Conservation (phyloP, 2,113 vertebrate genomes). For the Brachirus orientalis region DNA sequence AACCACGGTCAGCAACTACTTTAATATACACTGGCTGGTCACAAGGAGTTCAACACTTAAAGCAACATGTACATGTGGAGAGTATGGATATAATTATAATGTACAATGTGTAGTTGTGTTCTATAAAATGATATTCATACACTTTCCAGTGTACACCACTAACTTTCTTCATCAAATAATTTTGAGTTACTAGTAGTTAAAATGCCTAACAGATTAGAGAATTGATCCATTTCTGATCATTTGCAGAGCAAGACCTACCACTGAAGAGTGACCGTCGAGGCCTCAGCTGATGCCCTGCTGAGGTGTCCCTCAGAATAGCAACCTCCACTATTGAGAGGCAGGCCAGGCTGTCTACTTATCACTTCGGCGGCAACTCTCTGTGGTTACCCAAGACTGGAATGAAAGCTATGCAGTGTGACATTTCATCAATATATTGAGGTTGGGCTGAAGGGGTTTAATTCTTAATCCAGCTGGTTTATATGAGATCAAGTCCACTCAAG, state of each 20-base stretch:
- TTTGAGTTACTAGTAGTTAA: background rate
- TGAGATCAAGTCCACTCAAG: constrained; percentile 67
- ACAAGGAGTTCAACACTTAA: too few relatives aligned
- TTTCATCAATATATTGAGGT: constrained; percentile 77
- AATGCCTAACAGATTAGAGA: background rate
- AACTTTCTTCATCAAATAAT: background rate
- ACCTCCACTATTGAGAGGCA: constrained; percentile 35
- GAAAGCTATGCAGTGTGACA: constrained; percentile 78
- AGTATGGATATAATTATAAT: too few relatives aligned
- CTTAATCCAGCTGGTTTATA: constrained; percentile 79
- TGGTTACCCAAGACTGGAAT: constrained; percentile 69
- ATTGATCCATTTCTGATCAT: constrained; percentile 12
- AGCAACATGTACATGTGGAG: too few relatives aligned
- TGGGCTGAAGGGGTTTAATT: constrained; percentile 69
- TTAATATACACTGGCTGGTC: too few relatives aligned
- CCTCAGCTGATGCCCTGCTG: constrained; percentile 35
- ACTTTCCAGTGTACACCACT: too few relatives aligned
- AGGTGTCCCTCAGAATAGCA: constrained; percentile 52
- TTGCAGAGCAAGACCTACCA: constrained; percentile 1
- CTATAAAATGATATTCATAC: too few relatives aligned
- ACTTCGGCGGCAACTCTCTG: constrained; percentile 58
- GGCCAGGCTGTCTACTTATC: constrained; percentile 74
- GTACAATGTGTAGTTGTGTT: too few relatives aligned
- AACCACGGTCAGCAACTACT: too few relatives aligned
- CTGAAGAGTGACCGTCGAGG: constrained; percentile 59